Evolutionary conservation across 2,888 invertebrate genomes (phyloP).

Genomic region (Drosophila cognata): DNA sequence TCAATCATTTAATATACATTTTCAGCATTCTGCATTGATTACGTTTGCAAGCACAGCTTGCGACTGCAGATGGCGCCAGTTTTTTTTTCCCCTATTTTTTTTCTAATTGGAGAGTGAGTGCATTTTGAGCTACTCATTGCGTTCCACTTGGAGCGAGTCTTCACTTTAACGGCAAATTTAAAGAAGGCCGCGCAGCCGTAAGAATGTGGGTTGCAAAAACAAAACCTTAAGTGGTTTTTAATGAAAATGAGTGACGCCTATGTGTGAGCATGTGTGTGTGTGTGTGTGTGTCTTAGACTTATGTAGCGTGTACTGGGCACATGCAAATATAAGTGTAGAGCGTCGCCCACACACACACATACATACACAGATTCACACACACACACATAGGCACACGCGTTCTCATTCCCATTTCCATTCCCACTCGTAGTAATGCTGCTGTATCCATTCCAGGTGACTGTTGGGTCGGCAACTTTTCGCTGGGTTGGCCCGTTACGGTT

Average conservation of each 20-base stretch:
- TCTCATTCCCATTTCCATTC: constrained; percentile 47
- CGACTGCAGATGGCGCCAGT: constrained; percentile 23
- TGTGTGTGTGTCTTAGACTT: constrained; percentile 33
- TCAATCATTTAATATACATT: background rate
- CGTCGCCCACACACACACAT: constrained; percentile 40
- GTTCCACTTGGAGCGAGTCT: constrained; percentile 21
- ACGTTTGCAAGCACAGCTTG: background rate
- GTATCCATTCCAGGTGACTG: constrained; percentile 56
- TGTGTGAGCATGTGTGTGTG: constrained; percentile 28
- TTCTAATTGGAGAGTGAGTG: constrained; percentile 2
- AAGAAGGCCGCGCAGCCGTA: constrained; percentile 48
- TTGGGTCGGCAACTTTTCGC: constrained; percentile 50
- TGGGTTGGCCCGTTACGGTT: constrained; percentile 77
- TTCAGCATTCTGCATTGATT: background rate
- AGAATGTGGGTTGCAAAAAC: constrained; percentile 77
- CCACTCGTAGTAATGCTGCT: constrained; percentile 32
- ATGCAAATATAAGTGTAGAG: constrained; percentile 30
- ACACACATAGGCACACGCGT: constrained; percentile 32
- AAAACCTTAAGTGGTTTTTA: constrained; percentile 77
- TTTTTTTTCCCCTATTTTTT: background rate
- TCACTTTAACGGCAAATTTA: constrained; percentile 54
- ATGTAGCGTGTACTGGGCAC: constrained; percentile 29
- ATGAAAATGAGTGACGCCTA: constrained; percentile 67
- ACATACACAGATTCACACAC: constrained; percentile 25
- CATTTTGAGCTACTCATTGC: constrained; percentile 8